Evolutionary conservation across 2,797 vertebrate species (phyloP), one percentile per base, ranked within the genome.

Genomic region (Falco columbarius): DNA sequence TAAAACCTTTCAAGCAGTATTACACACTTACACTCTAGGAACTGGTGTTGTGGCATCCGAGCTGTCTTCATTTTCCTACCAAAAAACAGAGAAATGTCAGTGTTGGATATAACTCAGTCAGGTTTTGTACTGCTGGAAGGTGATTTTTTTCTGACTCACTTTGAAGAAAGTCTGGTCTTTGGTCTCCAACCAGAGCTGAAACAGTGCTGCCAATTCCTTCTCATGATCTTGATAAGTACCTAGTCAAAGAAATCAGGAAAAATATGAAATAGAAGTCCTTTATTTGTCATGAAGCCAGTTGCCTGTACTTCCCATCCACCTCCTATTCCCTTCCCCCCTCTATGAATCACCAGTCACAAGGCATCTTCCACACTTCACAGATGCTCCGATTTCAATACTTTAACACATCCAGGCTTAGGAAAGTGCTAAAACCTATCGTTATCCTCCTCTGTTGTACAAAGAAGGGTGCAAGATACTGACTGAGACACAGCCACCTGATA

Each of bases 121-220:
- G 38, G 23, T 63, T 86, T 40, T 9, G 1, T 58, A 30, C 29
- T 81, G 61, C 46, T 34, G 46, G 11, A 59, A 63, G 54, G 63
- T 51, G 32, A 81, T 47, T 54, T 76, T 65, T 79, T 72, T 42
- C 58, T 68, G 79, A 77, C 87, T 86, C 97, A 99, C 99, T 99
- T 99, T 99, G 96, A 99, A 98, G 84, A 98, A 99, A 12, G 98
- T 97, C 76, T 99, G 98, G 97, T 99, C 99, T 98, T 99, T 99
- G 46, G 99, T 99, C 97, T 99, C 99, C 90, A 99, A 95, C 99
- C 99, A 99, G 62, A 99, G 98, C 86, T 99, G 99, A 96, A 99
- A 99, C 44, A 99, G 98, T 0, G 98, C 99, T 95, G 98, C 98
- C 85, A 99, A 97, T 77, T 99, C 99, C 95, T 99, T 99, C 97